These are phyloP conservation scores for Apamea crenata DNA, from an alignment of 2,888 invertebrate genomes.

Conservation along the genomic window DNA sequence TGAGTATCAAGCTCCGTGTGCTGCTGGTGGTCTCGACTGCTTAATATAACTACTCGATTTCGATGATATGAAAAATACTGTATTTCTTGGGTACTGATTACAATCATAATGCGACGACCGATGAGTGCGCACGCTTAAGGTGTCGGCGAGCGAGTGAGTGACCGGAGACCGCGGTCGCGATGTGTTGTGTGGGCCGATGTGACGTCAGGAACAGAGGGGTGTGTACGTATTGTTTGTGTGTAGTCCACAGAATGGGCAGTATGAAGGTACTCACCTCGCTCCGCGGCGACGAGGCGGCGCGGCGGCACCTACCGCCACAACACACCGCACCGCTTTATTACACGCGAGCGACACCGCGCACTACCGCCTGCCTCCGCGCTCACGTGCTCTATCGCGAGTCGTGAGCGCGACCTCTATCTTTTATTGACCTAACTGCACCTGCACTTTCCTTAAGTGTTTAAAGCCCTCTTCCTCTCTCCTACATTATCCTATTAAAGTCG, in stretches of 20 bases:
- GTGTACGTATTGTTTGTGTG: background rate
- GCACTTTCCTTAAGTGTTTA: background rate
- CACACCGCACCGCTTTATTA: conserved; percentile 18
- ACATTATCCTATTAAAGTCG: background rate
- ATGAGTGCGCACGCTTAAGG: background rate
- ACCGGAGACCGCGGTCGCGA: background rate
- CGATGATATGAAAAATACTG: background rate
- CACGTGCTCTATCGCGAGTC: background rate
- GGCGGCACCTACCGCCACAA: conserved; percentile 15
- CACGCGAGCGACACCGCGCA: background rate
- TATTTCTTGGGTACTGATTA: background rate
- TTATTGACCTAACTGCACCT: background rate
- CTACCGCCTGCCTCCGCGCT: background rate
- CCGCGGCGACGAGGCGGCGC: conserved; percentile 5
- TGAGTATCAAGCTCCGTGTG: background rate
- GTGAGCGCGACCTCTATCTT: background rate
- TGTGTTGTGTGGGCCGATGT: background rate
- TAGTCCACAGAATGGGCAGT: background rate
- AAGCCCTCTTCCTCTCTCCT: background rate
- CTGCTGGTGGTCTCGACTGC: background rate
- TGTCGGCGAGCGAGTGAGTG: background rate
- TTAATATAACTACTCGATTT: background rate
- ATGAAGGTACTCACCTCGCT: conserved; percentile 3
- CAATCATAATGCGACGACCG: background rate
- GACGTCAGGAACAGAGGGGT: background rate